These are phyloP conservation scores for Charadrius vociferus DNA, from an alignment of 2,113 vertebrate genomes.

Conservation along the genomic window DNA sequence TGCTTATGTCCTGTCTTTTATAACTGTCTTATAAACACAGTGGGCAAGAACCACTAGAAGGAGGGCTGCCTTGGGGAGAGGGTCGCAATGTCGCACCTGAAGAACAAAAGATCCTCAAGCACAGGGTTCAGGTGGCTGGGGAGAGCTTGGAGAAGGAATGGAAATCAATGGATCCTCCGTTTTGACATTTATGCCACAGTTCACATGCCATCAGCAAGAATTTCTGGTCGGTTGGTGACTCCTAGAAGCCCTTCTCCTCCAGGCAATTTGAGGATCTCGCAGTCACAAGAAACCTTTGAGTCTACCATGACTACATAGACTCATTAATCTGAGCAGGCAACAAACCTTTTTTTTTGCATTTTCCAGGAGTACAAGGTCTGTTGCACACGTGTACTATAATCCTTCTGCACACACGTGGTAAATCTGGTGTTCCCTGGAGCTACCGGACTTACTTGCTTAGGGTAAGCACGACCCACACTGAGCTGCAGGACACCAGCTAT, in stretches of 20 bases:
- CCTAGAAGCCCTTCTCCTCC: neutral
- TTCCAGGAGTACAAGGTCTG: neutral
- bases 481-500: neutral
- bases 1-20: neutral
- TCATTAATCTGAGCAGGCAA: neutral
- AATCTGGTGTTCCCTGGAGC: neutral
- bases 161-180: neutral
- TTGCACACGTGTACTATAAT: neutral
- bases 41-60: neutral
- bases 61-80: neutral
- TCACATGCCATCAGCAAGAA: neutral
- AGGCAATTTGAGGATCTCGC: neutral
- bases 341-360: neutral
- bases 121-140: neutral
- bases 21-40: too few relatives aligned
- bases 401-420: fast-evolving
- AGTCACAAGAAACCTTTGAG: neutral
- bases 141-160: neutral
- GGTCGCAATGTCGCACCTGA: neutral
- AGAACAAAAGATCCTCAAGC: neutral
- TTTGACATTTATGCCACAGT: neutral
- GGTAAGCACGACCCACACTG: fast-evolving
- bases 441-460: neutral
- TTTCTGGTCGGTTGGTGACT: neutral
- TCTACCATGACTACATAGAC: neutral